Percentiles rank a stretch among this genome's conserved stretches.
Conservation (phyloP, 53 echinoderm and acorn worm genomes). For the Zoroaster sp. region DNA sequence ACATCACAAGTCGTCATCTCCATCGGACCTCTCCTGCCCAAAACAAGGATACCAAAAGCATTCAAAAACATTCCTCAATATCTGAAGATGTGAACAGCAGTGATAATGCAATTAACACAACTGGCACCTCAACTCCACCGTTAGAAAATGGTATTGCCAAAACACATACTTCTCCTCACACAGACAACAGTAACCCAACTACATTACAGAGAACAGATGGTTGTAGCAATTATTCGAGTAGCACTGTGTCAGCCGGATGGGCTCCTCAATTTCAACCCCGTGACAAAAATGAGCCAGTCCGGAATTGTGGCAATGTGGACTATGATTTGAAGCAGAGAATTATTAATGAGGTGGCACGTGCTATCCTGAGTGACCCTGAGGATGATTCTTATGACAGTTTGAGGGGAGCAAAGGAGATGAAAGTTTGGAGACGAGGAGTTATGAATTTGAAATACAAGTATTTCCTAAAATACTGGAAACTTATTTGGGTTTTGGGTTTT, state of each 20-base stretch:
- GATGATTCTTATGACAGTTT: background rate
- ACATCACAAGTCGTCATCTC: slow-evolving; percentile 20
- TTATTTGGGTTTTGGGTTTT: too few relatives aligned
- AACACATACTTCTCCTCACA: background rate
- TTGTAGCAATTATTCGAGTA: background rate
- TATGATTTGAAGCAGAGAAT: slow-evolving; percentile 67
- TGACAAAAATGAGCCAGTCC: slow-evolving; percentile 68
- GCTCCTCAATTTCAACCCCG: slow-evolving; percentile 78
- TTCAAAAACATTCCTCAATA: background rate
- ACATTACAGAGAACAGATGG: background rate
- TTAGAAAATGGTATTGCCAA: background rate
- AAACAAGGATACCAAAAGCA: background rate
- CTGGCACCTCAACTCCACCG: background rate
- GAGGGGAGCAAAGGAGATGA: slow-evolving; percentile 14
- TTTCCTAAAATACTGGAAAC: too few relatives aligned
- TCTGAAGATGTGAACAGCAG: background rate
- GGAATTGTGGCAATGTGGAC: slow-evolving; percentile 79
- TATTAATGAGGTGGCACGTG: slow-evolving; percentile 51
- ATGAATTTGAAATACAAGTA: too few relatives aligned
- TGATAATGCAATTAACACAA: background rate
- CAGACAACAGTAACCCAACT: background rate
- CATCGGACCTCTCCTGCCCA: background rate
- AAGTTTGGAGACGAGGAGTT: slow-evolving; percentile 93
- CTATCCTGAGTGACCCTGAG: slow-evolving; percentile 50
- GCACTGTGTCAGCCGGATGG: slow-evolving; percentile 7